Conservation (phyloP, 2,113 vertebrate genomes). For the Dendropsophus ebraccatus region DNA sequence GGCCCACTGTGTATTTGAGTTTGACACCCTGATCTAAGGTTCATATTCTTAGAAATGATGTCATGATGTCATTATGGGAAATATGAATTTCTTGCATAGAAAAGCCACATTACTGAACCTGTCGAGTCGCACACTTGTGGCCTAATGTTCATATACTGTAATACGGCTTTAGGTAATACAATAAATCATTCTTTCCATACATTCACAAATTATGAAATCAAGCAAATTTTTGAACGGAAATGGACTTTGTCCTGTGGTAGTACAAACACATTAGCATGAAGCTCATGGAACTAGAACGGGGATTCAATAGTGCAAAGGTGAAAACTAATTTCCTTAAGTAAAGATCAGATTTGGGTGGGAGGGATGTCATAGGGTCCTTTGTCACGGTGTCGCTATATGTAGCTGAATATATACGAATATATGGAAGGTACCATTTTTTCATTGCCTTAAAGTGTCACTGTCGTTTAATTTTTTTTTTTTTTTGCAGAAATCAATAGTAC, state of each 20-base stretch:
- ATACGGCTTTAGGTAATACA: background rate
- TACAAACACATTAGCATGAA: background rate
- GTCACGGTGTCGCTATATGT: background rate
- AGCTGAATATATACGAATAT: too few species aligned
- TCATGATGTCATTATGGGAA: background rate
- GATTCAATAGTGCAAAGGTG: background rate
- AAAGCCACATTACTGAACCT: too few species aligned
- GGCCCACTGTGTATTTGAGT: too few species aligned
- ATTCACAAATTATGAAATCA: conserved; percentile 1
- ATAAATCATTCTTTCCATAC: background rate
- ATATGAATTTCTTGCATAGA: background rate
- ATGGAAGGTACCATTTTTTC: too few species aligned
- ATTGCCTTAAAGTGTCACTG: too few species aligned
- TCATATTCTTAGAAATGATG: too few species aligned
- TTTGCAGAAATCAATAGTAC: too few species aligned
- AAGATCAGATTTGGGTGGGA: background rate
- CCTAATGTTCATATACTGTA: background rate
- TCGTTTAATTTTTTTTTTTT: too few species aligned
- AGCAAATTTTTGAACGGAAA: background rate
- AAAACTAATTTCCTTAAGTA: background rate
- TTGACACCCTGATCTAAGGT: too few species aligned
- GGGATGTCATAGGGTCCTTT: too few species aligned
- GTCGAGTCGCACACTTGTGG: too few species aligned
- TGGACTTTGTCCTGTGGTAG: background rate
- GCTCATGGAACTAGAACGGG: background rate